Percentiles rank a stretch among this genome's conserved stretches.
Conservation (phyloP, 2,797 vertebrate species). For the Oreochromis mossambicus region DNA sequence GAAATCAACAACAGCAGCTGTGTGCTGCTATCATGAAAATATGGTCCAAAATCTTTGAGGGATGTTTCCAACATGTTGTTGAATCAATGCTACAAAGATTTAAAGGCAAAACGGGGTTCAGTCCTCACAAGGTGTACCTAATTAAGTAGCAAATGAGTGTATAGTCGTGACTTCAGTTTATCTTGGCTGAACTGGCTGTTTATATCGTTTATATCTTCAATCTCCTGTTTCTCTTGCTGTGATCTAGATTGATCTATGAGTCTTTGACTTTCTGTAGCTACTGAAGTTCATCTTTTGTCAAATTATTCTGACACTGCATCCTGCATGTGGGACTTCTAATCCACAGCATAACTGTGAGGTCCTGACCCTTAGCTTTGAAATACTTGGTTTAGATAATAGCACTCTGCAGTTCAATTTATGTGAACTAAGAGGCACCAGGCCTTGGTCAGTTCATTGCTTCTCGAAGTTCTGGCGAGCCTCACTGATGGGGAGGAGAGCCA, state of each 20-base stretch:
- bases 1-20: too few species aligned
- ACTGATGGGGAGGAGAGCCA: background rate
- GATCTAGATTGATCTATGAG: background rate
- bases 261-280: background rate
- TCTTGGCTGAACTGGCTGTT: background rate
- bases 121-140: too few species aligned
- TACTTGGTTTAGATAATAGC: too few species aligned
- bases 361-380: too few species aligned
- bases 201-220: background rate
- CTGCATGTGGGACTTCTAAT: background rate
- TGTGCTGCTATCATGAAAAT: too few species aligned
- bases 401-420: background rate
- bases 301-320: background rate
- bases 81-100: too few species aligned
- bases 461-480: background rate
- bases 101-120: background rate
- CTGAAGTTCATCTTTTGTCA: background rate
- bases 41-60: too few species aligned
- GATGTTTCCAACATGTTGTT: too few species aligned
- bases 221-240: background rate
- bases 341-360: too few species aligned
- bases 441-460: fast-evolving
- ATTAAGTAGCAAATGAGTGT: background rate
- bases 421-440: background rate
- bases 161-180: background rate